A percentile compares a stretch with the other conserved stretches of the same genome.
Evolutionary conservation across 2,888 invertebrate species (phyloP).

Genomic region (Drosophila imparisetae): DNA sequence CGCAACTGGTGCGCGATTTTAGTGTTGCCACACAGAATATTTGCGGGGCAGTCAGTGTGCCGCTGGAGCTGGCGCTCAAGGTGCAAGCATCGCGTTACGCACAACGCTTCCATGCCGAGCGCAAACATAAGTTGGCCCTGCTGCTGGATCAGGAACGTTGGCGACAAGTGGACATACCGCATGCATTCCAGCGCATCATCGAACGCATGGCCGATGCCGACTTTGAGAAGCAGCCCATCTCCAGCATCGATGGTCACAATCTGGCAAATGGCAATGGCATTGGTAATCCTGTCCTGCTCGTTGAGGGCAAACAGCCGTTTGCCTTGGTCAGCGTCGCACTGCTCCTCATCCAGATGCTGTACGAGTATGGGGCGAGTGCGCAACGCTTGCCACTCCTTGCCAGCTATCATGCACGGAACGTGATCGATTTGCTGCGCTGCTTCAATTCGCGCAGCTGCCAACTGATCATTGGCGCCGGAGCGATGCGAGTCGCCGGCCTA

Average conservation of each 20-base stretch:
- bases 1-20: conserved; percentile 91
- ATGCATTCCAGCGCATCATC: conserved; percentile 94
- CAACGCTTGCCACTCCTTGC: conserved; percentile 91
- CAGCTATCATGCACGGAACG: conserved; percentile 91
- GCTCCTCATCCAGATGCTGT: conserved; percentile 94
- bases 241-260: not conserved
- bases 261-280: conserved; percentile 50
- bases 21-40: conserved; percentile 90
- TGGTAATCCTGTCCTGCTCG: conserved; percentile 86
- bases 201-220: conserved; percentile 87
- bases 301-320: conserved; percentile 89
- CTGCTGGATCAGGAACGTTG: conserved; percentile 96
- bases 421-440: conserved; percentile 94
- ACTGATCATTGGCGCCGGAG: conserved; percentile 97
- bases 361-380: conserved; percentile 95
- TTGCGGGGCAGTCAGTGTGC: conserved; percentile 91
- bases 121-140: conserved; percentile 92
- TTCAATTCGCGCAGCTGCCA: conserved; percentile 96
- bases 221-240: conserved; percentile 64
- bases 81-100: conserved; percentile 96
- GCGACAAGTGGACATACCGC: conserved; percentile 96
- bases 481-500: conserved; percentile 96
- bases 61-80: conserved; percentile 91
- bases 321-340: conserved; percentile 93
- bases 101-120: conserved; percentile 94